Conservation (phyloP, 2,888 invertebrate species). For the Alloplasta piceator region DNA sequence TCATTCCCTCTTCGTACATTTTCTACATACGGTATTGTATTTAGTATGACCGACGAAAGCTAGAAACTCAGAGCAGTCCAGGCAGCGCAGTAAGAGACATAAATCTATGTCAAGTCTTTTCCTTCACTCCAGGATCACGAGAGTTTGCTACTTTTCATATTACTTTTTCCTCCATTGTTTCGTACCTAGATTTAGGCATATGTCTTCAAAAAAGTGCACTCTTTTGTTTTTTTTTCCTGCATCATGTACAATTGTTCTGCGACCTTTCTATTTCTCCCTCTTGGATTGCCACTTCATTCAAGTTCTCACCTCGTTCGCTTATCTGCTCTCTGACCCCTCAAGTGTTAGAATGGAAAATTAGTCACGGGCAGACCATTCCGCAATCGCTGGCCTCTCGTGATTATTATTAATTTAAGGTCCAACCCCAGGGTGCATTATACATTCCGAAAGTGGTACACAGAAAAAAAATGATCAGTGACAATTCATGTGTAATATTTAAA, state of each 20-base stretch:
- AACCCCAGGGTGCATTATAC: constrained; percentile 19
- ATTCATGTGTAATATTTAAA: too few relatives aligned
- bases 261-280: constrained; percentile 10
- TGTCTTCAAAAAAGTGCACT: background rate
- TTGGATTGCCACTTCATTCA: constrained; percentile 17
- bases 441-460: background rate
- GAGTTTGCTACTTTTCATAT: constrained; percentile 53
- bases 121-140: constrained; percentile 46
- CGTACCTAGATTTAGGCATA: background rate
- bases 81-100: constrained; percentile 65
- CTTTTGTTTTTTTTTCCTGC: constrained; percentile 20
- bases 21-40: constrained; percentile 6
- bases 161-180: constrained; percentile 11
- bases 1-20: constrained; percentile 12
- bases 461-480: too few relatives aligned
- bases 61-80: constrained; percentile 52
- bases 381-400: background rate
- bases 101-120: constrained; percentile 71
- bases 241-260: background rate
- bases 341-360: constrained; percentile 38
- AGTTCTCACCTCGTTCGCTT: constrained; percentile 50
- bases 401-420: constrained; percentile 17
- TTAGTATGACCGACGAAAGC: constrained; percentile 67
- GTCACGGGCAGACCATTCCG: background rate
- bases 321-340: constrained; percentile 41